Evolutionary conservation across 2,888 invertebrate species (phyloP), one percentile per base, ranked within the genome.

Genomic region (Macrosiphum euphorbiae): DNA sequence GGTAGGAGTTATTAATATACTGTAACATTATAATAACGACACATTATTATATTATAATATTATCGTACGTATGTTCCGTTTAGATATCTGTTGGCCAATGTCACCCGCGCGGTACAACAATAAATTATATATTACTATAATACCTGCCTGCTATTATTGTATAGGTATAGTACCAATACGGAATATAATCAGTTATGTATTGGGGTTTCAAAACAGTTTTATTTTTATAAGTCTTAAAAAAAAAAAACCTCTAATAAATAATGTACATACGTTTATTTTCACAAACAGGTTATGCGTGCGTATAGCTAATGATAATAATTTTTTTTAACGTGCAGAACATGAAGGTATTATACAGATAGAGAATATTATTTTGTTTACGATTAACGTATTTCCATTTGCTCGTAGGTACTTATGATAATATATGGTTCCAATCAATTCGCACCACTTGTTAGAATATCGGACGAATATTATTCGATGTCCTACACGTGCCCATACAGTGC

Each of bases 201-300:
- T 78, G 78, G 78, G 78, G 35, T 78, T 78, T 78, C 35, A 78
- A 78, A 78, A 78, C 78, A 35, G 78, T 78, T 78, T 78, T 35
- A 78, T 78, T 78, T 78, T 78, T 35, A 78, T 78, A 78, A 78
- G 35, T 78, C 78, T 78, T 16, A 78, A 58, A n/a, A n/a, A 67
- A 58, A 67, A 67, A 78, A 67, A 11, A 47, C 47, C 67, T 67
- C 28, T 78, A n/a, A 78, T 78, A 78, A 78, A 78, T 78, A 78
- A 78, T 78, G 78, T 78, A 78, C 58, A 58, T 78, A 78, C 35
- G 78, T 78, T 78, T 78, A 78, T 35, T 78, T 78, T 20, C 78
- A 78, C 78, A 78, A 78, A 78, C 78, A 78, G 78, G 78, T 78
- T 78, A 78, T 78, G 78, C 78, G 78, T 78, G 78, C 35, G 78